Evolutionary conservation across 1,140 invertebrate species (phyloP), one percentile per base, ranked within the genome.

Genomic region (Medauroidea extradentata): DNA sequence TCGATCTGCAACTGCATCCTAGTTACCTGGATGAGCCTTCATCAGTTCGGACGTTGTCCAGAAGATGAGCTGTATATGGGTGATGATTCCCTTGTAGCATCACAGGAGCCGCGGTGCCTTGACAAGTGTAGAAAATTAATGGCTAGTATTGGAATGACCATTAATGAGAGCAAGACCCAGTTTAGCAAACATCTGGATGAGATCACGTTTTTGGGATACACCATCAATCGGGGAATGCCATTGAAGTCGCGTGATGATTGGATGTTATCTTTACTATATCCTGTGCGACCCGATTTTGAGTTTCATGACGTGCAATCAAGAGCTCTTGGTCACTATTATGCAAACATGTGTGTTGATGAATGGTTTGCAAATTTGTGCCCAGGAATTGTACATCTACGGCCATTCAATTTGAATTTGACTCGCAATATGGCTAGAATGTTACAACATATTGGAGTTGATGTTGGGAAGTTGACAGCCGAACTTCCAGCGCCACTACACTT

Each of bases 1-100:
- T 44, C 38, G 2, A 48, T 57, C 18, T 3, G 2, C 3, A 60
- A 60, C 25, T 27, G 21, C 21, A 60, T 60, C 11, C 11, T 60
- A 14, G 14, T 43, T 4, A 14, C 42, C 8, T 24, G 39, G 23
- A 9, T 44, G 4, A 18, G 23, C 21, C 25, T 21, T 14, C 5
- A 13, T 24, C 21, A 24, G 8, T 14, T 14, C 16, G 46, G 46
- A 9, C 14, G 19, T 9, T 4, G n/a, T 13, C 23, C 23, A 5
- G 8, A 3, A 3, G 2, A 21, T 5, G n/a, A 21, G 3, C n/a
- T 21, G 21, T 18, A 21, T 21, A 21, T 49, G 23, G 46, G 46
- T 5, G 46, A 49, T 49, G 46, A 49, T 21, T 49, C 46, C 23
- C 14, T 49, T 5, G 3, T 18, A 5, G 19, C 4, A 13, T 24